Conservation (phyloP, 1,140 invertebrate genomes). For the Pemphigus obesinymphae region DNA sequence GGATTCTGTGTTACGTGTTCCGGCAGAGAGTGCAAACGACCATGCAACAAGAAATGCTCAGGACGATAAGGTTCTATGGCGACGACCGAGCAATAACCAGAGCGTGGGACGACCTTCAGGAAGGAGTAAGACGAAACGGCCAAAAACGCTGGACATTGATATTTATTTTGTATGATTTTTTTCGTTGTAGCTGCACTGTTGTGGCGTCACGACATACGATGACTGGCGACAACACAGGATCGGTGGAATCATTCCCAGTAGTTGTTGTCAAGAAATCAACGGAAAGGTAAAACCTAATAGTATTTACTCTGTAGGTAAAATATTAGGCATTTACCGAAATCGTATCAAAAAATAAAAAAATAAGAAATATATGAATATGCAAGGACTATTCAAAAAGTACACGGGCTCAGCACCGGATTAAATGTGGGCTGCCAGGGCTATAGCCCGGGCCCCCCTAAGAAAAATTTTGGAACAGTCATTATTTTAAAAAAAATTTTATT, state of each 20-base stretch:
- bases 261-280: slow-evolving; percentile 66
- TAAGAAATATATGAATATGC: no score
- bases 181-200: slow-evolving; percentile 69
- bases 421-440: no score
- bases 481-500: no score
- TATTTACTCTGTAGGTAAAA: no score
- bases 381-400: no score
- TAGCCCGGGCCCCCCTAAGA: no score
- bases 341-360: no score
- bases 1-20: slow-evolving; percentile 83
- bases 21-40: slow-evolving; percentile 68
- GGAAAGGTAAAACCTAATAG: slow-evolving; percentile 45
- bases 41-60: slow-evolving; percentile 71
- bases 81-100: slow-evolving; percentile 62
- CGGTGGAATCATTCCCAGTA: slow-evolving; percentile 63
- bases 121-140: slow-evolving; percentile 51
- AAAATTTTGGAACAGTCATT: no score
- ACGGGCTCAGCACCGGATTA: no score
- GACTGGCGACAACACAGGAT: slow-evolving; percentile 59
- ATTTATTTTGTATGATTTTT: neutral
- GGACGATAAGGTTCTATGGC: slow-evolving; percentile 67
- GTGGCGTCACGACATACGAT: slow-evolving; percentile 66
- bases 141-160: neutral
- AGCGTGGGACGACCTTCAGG: slow-evolving; percentile 79
- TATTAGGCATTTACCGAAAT: no score